phyloP scores from a whole-genome alignment of 2,888 invertebrate genomes.

The Sinopyrophorus schimmeli region DNA sequence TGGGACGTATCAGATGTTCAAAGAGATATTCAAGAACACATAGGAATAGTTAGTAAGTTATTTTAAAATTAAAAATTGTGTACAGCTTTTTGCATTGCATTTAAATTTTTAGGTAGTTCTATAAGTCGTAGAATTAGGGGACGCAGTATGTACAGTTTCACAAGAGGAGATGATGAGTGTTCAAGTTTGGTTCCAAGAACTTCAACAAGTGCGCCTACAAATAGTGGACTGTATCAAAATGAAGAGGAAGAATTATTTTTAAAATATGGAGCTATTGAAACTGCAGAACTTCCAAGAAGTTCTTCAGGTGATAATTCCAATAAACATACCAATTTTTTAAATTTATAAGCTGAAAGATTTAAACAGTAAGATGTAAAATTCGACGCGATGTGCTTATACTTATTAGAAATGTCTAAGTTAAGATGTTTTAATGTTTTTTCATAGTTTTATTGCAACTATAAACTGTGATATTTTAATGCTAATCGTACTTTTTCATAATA shows the following conservation, averaged over 20 bases:
- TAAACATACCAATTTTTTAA: no score
- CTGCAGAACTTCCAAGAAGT: slow-evolving; percentile 14
- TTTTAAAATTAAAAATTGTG: slow-evolving; percentile 7
- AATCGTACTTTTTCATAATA: no score
- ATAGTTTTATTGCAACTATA: no score
- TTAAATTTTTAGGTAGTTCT: slow-evolving; percentile 63
- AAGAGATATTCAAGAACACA: slow-evolving; percentile 89
- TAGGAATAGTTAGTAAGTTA: slow-evolving; percentile 80
- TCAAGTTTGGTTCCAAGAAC: slow-evolving; percentile 45
- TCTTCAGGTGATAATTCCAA: slow-evolving; percentile 5
- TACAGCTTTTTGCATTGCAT: not conserved
- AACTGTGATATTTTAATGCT: no score
- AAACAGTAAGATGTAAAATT: no score
- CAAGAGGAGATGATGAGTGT: slow-evolving; percentile 68
- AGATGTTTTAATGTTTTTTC: no score
- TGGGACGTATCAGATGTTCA: slow-evolving; percentile 97
- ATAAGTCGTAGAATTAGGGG: slow-evolving; percentile 77
- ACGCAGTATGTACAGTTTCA: slow-evolving; percentile 74
- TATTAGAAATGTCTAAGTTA: no score
- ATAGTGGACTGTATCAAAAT: slow-evolving; percentile 47
- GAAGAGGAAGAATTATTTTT: slow-evolving; percentile 47
- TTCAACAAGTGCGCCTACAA: slow-evolving; percentile 46
- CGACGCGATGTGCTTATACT: no score
- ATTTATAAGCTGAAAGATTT: no score
- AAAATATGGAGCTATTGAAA: slow-evolving; percentile 46